phyloP scores from a whole-genome alignment of 2,888 invertebrate species.

The Arge pagana region DNA sequence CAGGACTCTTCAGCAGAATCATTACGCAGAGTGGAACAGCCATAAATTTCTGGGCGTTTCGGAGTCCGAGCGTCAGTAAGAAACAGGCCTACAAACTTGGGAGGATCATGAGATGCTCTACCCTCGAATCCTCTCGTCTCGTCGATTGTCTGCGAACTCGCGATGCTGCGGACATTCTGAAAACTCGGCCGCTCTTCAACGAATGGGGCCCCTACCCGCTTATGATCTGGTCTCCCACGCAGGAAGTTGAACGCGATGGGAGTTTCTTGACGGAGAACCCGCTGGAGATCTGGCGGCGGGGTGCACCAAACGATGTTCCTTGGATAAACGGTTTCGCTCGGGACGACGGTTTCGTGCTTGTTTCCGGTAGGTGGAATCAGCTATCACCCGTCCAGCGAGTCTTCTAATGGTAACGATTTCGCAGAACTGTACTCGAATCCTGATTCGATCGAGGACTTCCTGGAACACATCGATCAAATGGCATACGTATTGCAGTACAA shows the following conservation, averaged over 20 bases:
- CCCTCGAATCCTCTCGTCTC: neutral
- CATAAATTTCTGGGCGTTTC: slow-evolving; percentile 14
- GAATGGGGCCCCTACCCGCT: too few species aligned
- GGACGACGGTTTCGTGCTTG: neutral
- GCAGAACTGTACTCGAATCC: too few species aligned
- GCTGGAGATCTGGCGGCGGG: neutral
- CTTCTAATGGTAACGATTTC: too few species aligned
- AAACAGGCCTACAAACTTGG: neutral
- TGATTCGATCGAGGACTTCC: too few species aligned
- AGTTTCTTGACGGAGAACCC: neutral
- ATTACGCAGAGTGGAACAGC: slow-evolving; percentile 20
- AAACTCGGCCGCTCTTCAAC: neutral
- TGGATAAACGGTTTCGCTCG: neutral
- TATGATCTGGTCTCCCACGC: too few species aligned
- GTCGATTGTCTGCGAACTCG: slow-evolving; percentile 10
- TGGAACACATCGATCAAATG: too few species aligned
- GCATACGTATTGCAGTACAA: too few species aligned
- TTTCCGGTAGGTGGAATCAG: neutral
- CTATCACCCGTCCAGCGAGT: too few species aligned
- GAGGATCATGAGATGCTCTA: neutral
- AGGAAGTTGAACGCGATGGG: neutral
- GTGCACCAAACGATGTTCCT: neutral
- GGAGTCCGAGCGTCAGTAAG: neutral
- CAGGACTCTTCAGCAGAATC: slow-evolving; percentile 21
- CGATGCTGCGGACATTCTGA: neutral